Base-by-base conservation (phyloP, 92 coral and sea anemone species). In the Paramuricea clavata region DNA sequence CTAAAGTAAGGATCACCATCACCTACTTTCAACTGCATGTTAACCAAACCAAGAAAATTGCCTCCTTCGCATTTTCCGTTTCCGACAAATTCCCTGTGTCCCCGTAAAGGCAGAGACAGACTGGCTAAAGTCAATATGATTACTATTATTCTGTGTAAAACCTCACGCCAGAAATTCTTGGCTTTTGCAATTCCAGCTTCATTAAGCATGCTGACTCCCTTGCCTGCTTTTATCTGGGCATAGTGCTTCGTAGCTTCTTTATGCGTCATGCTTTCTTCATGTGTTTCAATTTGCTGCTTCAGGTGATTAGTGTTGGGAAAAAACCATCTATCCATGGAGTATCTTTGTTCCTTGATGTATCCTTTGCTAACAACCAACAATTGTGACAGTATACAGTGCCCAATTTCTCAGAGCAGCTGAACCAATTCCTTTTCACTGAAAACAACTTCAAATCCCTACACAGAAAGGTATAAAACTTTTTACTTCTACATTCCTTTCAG, bases 251-350 rank as follows among this genome's bases (percentile, higher is more conserved):
- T n/a, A n/a, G n/a, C 61, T 52, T 52, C 61, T 52, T 52, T 52
- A 17, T 52, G 61, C 2, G 8, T 3, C 2, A 6, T 17, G 21
- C 61, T 52, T 17, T 21, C 61, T 17, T 52, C 61, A 52, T 52
- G 80, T 22, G 83, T 72, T 39, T 89, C 73, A 10, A 93, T 47
- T 69, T 87, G 79, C 54, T 86, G 84, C 49, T 95, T 88, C 68
- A 85, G 88, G 15, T 76, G 85, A 5, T 76, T 78, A 9, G 88
- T 89, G 56, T 95, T 94, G 28, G 60, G 84, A 16, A 57, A 47
- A 57, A 57, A 5, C 65, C 25, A 57, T 57, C 65, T n/a, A 57
- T 57, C 65, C 65, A 19, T n/a, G 65, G 27, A 57, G 65, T n/a
- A 22, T 57, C 27, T n/a, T n/a, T 57, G 65, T 57, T 57, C 65